Percentiles rank a stretch among this genome's conserved stretches.
These are phyloP conservation scores for Coelopa pilipes DNA, from an alignment of 2,888 invertebrate species.

Conservation along the genomic window DNA sequence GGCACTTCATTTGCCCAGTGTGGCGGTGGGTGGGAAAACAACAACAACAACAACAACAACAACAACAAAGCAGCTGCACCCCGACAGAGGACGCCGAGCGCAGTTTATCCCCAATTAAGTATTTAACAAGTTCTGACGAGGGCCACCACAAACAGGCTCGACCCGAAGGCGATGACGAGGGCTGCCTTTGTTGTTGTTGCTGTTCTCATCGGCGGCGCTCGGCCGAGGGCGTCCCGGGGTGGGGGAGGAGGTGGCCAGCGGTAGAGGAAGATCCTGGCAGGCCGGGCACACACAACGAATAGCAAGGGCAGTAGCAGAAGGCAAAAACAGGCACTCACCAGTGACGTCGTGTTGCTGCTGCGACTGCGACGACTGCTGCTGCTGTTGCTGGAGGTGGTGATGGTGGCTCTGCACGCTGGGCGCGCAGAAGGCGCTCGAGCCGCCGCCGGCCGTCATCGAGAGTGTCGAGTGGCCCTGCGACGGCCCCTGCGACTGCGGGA, in stretches of 20 bases:
- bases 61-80: constrained; percentile 6
- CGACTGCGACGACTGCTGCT: constrained; percentile 40
- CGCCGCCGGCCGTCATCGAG: constrained; percentile 56
- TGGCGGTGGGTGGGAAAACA: constrained; percentile 8
- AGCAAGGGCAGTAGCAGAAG: not conserved
- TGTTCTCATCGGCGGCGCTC: no score
- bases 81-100: not conserved
- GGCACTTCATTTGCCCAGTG: constrained; percentile 4
- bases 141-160: constrained; percentile 19
- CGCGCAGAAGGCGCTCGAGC: constrained; percentile 66
- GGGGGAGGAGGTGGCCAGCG: not conserved
- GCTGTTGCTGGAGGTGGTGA: constrained; percentile 55
- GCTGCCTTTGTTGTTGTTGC: no score
- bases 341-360: constrained; percentile 57
- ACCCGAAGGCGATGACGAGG: not conserved
- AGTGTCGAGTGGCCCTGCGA: constrained; percentile 53
- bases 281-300: constrained; percentile 15
- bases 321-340: constrained; percentile 55
- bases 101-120: constrained; percentile 33
- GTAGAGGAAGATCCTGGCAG: not conserved
- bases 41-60: constrained; percentile 1
- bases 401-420: constrained; percentile 63
- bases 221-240: not conserved
- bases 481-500: constrained; percentile 21
- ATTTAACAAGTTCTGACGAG: constrained; percentile 31